Evolutionary conservation across 2,797 vertebrate genomes (phyloP).

Genomic region (Sardinella longiceps): DNA sequence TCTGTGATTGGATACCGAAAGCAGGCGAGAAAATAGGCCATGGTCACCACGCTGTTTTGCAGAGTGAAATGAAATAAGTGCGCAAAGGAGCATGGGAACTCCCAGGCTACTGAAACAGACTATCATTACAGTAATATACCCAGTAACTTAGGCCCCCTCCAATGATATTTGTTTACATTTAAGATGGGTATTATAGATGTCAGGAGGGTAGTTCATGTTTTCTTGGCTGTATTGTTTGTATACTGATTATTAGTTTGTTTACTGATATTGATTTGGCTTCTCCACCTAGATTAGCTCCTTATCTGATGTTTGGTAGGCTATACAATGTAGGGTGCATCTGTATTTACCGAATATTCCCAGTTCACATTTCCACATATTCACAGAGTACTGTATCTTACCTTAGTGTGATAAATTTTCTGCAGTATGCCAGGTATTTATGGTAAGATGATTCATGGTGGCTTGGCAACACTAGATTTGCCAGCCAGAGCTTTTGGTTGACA

Average conservation of each 20-base stretch:
- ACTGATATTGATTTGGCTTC: background rate
- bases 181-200: background rate
- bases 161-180: background rate
- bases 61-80: too few species aligned
- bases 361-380: background rate
- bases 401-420: background rate
- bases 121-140: background rate
- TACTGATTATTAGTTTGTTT: background rate
- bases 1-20: too few species aligned
- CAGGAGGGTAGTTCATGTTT: background rate
- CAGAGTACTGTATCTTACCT: too few species aligned
- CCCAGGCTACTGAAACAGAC: too few species aligned
- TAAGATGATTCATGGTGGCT: conserved; percentile 1
- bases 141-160: background rate
- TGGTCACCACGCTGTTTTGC: too few species aligned
- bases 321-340: background rate
- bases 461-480: conserved; percentile 4
- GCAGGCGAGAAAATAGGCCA: too few species aligned
- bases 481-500: background rate
- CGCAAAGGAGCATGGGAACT: too few species aligned
- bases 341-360: too few species aligned
- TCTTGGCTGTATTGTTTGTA: background rate
- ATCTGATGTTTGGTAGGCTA: background rate
- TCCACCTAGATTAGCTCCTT: background rate
- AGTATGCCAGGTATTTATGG: background rate